Evolutionary conservation across 92 coral and sea anemone genomes (phyloP), one percentile per base, ranked within the genome.

Genomic region (Porites lobata): DNA sequence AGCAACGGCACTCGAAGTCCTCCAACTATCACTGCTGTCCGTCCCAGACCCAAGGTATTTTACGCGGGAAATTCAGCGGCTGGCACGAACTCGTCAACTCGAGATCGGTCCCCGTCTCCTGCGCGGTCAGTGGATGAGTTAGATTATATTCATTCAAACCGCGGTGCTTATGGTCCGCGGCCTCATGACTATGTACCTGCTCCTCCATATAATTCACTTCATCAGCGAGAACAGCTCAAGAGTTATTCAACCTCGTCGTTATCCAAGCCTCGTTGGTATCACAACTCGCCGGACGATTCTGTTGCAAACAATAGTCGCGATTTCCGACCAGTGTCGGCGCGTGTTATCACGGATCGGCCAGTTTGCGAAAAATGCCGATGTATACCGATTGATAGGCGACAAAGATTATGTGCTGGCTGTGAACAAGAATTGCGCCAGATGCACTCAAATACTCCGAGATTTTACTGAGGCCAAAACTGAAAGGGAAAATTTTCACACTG

Each of bases 391-490:
- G 93, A 86, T 11, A 88, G 95, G 65, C 90, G 93, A 57, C 98
- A 91, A 71, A 80, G 83, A 7, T 70, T 93, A 18, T 95, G 98
- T 57, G 96, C 93, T 14, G 95, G 93, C 18, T 95, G 98, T 76
- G 87, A 91, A 14, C 76, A 87, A 6, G 96, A 90, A 22, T 76
- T 81, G 52, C 14, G n/a, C 22, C 69, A 56, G 50, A 65, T 58
- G 12, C 84, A 85, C 65, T 84, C 80, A 53, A 80, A 87, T 11
- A 69, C 80, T 69, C 84, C 85, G 20, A 14, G 87, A 4, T 69
- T 90, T 8, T 86, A 86, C 50, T 90, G 88, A 90, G 56, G 75
- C 13, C 14, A 18, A 8, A 22, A 32, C 12, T 20, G 13, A 58
- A 17, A 47, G 57, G n/a, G 4, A 50, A 6, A 38, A 58, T 76